Evolutionary conservation across 2,888 invertebrate genomes (phyloP), one percentile per base, ranked within the genome.

Genomic region (Hermaeophaga mercurialis): DNA sequence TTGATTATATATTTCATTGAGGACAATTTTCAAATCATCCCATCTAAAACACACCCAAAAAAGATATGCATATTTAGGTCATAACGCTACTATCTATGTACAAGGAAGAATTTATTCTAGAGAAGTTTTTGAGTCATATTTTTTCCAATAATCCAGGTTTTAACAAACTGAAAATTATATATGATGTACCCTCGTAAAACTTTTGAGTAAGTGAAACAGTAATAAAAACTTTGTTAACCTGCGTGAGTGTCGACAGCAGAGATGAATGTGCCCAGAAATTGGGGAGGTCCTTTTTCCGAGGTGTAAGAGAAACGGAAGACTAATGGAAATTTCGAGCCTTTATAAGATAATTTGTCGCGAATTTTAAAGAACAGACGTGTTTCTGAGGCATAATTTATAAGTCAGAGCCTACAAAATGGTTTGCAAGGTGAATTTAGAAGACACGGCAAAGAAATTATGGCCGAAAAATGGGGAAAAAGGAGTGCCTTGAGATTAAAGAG

Each of bases 201-300:
- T 14, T 36, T 24, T 8, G 5, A 38, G 24, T 24, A 15, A 9
- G 11, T 24, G 17, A 48, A 38, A 48, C 39, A 15, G 39, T 39
- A 47, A 46, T 54, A 47, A 46, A 54, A 54, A 46, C 31, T 28
- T 47, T 47, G 54, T 54, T 54, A 54, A 47, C 54, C 54, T 47
- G 38, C 17, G 39, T 31, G 46, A 46, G 54, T 31, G 31, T 39
- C 47, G 54, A 54, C 39, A 47, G 31, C 39, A 33, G 41, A 54
- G 54, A 54, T 39, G 39, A 47, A 54, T 54, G 33, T 46, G 24
- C 18, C 14, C 8, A 24, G 24, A 47, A 47, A 46, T 54, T 54
- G 39, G 41, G 41, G 24, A 36, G 46, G 47, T 41, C 54, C 33
- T 39, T 48, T 39, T 38, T 28, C n/a, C 38, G 22, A 18, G 18